phyloP scores from a whole-genome alignment of 2,797 vertebrate genomes.

The Simalia tracyae region DNA sequence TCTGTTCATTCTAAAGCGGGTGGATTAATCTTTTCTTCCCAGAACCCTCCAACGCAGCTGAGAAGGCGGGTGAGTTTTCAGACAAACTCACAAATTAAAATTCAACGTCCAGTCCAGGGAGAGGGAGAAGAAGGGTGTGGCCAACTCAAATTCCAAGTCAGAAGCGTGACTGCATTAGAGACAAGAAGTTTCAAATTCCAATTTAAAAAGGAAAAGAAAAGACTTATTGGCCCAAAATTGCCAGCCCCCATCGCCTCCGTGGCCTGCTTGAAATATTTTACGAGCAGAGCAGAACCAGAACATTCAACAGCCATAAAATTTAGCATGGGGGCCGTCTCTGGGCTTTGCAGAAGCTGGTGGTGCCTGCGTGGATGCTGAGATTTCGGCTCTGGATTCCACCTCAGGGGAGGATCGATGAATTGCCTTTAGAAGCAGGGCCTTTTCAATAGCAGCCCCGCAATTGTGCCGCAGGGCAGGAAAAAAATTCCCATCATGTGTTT shows the following conservation, averaged over 20 bases:
- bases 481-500: no score
- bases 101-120: neutral
- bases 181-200: neutral
- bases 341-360: no score
- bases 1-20: neutral
- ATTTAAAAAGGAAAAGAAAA: neutral
- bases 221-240: neutral
- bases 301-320: no score
- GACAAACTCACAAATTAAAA: no score
- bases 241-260: neutral
- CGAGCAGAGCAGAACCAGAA: no score
- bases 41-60: fast-evolving
- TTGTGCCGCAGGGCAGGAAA: no score
- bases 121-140: neutral
- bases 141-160: neutral
- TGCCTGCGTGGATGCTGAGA: no score
- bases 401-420: neutral
- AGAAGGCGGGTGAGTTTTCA: neutral
- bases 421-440: neutral
- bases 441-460: neutral
- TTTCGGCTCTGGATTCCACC: neutral
- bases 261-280: no score
- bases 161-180: neutral
- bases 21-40: fast-evolving
- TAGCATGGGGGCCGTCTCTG: no score